phyloP scores from a whole-genome alignment of 2,888 invertebrate genomes.

The Chrysina gloriosa region DNA sequence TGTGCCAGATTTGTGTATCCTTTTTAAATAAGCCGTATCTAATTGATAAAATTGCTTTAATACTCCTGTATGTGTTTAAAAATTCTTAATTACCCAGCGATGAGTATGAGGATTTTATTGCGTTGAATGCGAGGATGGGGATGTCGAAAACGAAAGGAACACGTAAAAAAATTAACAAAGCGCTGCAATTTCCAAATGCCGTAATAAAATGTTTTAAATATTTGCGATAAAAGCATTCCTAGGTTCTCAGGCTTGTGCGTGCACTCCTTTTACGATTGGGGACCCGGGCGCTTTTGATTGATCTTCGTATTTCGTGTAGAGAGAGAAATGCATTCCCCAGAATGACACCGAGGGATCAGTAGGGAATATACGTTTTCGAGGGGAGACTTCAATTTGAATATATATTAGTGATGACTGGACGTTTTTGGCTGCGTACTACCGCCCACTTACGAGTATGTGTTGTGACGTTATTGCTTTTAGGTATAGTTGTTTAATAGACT shows the following conservation, averaged over 20 bases:
- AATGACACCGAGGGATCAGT: slow-evolving; percentile 40
- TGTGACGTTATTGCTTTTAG: not conserved
- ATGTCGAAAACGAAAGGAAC: not conserved
- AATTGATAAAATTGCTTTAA: no score
- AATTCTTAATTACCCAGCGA: no score
- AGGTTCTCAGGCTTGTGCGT: slow-evolving; percentile 43
- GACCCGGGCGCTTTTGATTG: slow-evolving; percentile 54
- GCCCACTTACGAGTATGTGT: slow-evolving; percentile 16
- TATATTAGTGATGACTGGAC: slow-evolving; percentile 62
- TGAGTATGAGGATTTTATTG: not conserved
- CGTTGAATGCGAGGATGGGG: not conserved
- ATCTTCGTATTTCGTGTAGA: slow-evolving; percentile 59
- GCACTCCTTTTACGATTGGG: slow-evolving; percentile 36
- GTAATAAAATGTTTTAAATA: slow-evolving; percentile 45
- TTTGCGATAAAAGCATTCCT: slow-evolving; percentile 46
- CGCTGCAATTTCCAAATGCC: slow-evolving; percentile 37
- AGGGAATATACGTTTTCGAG: slow-evolving; percentile 49
- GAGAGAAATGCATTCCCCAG: slow-evolving; percentile 54
- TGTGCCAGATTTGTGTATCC: no score
- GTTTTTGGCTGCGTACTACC: slow-evolving; percentile 47
- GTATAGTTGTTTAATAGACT: no score
- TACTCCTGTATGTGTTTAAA: no score
- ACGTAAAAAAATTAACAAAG: slow-evolving; percentile 29
- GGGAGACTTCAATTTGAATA: slow-evolving; percentile 61
- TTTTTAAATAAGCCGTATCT: no score